These are phyloP conservation scores for Pseudomugil tenellus DNA, from an alignment of 2,797 vertebrate genomes.

Conservation along the genomic window DNA sequence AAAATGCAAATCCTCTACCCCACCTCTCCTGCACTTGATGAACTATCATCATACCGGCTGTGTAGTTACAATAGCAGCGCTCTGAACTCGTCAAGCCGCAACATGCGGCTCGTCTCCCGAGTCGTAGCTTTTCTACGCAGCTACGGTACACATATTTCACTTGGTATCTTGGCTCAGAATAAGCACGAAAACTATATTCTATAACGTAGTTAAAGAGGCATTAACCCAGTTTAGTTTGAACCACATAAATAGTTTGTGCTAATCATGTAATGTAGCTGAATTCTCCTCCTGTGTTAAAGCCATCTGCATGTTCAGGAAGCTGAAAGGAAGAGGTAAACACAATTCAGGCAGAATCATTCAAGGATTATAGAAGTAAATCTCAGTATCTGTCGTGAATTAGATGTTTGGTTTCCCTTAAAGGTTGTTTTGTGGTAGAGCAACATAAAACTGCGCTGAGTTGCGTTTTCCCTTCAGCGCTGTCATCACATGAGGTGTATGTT, in stretches of 20 bases:
- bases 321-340: background rate
- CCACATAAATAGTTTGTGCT: background rate
- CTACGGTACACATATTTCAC: conserved; percentile 34
- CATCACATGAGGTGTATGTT: conserved; percentile 57
- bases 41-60: conserved; percentile 43
- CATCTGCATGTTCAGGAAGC: background rate
- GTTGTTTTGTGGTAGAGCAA: background rate
- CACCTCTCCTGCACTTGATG: conserved; percentile 26
- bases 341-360: too few relatives aligned
- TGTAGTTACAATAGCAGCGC: conserved; percentile 47
- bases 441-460: conserved; percentile 8
- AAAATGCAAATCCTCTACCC: conserved; percentile 32
- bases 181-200: background rate
- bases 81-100: conserved; percentile 47
- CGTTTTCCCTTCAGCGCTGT: conserved; percentile 43
- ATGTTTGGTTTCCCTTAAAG: conserved; percentile 1
- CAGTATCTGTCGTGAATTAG: background rate
- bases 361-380: too few relatives aligned
- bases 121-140: conserved; percentile 40
- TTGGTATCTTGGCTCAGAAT: background rate
- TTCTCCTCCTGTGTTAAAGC: background rate
- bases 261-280: background rate
- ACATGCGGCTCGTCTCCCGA: conserved; percentile 49
- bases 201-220: background rate
- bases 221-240: background rate